phyloP scores from a whole-genome alignment of 2,797 vertebrate species.

The Ceryle rudis region DNA sequence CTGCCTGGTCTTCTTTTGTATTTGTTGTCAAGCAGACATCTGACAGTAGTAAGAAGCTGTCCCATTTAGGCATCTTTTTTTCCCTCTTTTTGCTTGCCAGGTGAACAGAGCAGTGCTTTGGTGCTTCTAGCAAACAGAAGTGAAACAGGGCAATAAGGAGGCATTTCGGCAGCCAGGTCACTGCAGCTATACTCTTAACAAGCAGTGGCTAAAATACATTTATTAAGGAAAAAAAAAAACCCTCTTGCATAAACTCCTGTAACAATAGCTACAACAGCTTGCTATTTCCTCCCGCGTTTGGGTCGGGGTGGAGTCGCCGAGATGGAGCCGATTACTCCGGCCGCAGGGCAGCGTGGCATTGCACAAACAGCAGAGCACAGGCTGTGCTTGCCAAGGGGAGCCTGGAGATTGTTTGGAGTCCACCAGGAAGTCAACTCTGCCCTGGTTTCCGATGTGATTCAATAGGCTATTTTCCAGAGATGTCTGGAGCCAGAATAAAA shows the following conservation, averaged over 20 bases:
- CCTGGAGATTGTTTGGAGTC: slow-evolving; percentile 77
- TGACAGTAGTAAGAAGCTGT: not conserved
- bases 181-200: not conserved
- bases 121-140: not conserved
- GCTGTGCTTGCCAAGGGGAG: slow-evolving; percentile 70
- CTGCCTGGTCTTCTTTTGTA: not conserved
- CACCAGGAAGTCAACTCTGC: slow-evolving; percentile 83
- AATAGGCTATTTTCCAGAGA: slow-evolving; percentile 75
- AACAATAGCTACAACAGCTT: slow-evolving; percentile 72
- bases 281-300: slow-evolving; percentile 16
- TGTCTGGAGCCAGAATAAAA: slow-evolving; percentile 61
- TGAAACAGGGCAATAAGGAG: not conserved
- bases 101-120: not conserved
- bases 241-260: not conserved
- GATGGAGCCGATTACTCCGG: slow-evolving; percentile 48
- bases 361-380: slow-evolving; percentile 70
- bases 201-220: not conserved
- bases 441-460: slow-evolving; percentile 78
- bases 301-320: slow-evolving; percentile 40
- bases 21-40: not conserved
- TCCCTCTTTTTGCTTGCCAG: not conserved
- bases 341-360: slow-evolving; percentile 31
- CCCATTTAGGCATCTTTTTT: not conserved
- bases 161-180: slow-evolving; percentile 15
- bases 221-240: too few relatives aligned